Percentiles rank a stretch among this genome's conserved stretches.
Evolutionary conservation across 2,797 vertebrate genomes (phyloP).

Genomic region (Sebastes steindachneri): DNA sequence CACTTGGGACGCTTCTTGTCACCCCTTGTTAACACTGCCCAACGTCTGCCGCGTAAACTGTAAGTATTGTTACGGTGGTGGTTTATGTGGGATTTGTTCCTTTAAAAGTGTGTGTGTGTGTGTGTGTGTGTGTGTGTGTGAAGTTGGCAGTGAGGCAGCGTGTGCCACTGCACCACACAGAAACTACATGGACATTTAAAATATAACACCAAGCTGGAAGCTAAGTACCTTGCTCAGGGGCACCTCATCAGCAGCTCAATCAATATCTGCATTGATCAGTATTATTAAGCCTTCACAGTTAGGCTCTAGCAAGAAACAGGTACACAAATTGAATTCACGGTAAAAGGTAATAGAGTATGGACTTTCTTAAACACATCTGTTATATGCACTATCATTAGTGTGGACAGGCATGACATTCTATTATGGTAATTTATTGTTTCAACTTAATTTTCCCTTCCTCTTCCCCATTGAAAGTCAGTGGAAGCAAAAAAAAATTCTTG

Average conservation of each 20-base stretch:
- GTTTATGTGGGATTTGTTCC: neutral
- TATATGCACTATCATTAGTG: neutral
- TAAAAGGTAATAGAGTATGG: neutral
- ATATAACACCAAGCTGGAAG: neutral
- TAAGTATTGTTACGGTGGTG: neutral
- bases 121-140: neutral
- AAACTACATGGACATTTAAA: neutral
- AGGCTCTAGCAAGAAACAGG: neutral
- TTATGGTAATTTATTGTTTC: neutral
- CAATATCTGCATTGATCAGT: constrained; percentile 13
- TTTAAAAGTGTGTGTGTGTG: neutral
- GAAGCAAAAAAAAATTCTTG: neutral
- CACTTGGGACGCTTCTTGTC: constrained; percentile 38
- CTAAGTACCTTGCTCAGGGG: neutral
- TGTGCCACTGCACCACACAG: neutral
- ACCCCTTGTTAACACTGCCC: constrained; percentile 27
- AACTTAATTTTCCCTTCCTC: neutral
- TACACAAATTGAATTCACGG: neutral
- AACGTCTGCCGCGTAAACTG: neutral
- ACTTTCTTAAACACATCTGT: neutral
- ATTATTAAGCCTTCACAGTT: constrained; percentile 19
- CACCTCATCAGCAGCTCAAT: constrained; percentile 5
- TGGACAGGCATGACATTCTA: neutral
- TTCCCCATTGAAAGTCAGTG: neutral
- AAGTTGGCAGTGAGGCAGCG: neutral